Evolutionary conservation across 2,888 invertebrate genomes (phyloP).

Genomic region (Escarpia spicata): DNA sequence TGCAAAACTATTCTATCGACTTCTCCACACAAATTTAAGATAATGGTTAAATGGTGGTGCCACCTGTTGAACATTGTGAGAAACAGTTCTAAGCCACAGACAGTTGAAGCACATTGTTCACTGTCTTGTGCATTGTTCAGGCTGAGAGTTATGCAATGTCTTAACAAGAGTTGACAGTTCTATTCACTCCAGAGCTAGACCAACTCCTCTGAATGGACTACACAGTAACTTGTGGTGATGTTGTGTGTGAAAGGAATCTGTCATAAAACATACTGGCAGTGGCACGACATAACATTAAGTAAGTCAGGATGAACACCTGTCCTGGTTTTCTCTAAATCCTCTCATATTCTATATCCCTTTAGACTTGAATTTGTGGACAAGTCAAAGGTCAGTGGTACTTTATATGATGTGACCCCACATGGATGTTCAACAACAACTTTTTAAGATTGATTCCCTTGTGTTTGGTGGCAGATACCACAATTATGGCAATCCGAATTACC

Average conservation of each 20-base stretch:
- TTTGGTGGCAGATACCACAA: neutral
- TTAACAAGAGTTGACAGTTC: neutral
- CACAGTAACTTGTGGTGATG: neutral
- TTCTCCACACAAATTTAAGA: neutral
- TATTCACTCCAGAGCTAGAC: neutral
- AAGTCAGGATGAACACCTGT: neutral
- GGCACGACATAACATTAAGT: neutral
- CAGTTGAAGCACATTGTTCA: neutral
- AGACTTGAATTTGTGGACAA: neutral
- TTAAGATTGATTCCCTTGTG: neutral
- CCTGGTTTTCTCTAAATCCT: neutral
- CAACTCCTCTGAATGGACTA: neutral
- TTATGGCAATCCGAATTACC: neutral
- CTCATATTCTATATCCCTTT: neutral
- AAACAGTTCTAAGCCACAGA: neutral
- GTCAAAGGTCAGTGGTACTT: neutral
- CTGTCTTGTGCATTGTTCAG: neutral
- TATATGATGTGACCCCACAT: neutral
- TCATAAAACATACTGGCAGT: constrained; percentile 4
- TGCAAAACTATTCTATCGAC: neutral
- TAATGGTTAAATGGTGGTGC: neutral
- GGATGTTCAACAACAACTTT: neutral
- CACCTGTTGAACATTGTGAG: neutral
- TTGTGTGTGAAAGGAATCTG: neutral
- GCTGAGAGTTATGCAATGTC: neutral